Conservation (phyloP, 2,797 vertebrate species). For the Cichlasoma orientale region DNA sequence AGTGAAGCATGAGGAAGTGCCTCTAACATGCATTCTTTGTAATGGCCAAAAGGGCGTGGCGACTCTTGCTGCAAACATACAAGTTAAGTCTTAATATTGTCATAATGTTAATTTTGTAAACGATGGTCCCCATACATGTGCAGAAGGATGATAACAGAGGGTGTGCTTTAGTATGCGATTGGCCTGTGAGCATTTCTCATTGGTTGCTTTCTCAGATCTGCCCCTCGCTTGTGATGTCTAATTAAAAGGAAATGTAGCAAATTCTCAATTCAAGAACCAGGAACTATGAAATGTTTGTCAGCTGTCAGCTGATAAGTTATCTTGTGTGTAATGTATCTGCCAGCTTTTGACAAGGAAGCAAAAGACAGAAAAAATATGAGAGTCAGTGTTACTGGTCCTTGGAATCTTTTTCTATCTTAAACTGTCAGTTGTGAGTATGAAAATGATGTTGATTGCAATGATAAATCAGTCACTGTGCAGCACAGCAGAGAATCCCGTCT, state of each 20-base stretch:
- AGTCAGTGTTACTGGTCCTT: neutral
- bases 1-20: no score
- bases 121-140: neutral
- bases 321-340: neutral
- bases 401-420: neutral
- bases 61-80: no score
- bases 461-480: neutral
- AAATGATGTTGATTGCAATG: neutral
- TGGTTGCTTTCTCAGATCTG: neutral
- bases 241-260: neutral
- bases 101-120: neutral
- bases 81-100: neutral
- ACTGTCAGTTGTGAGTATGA: neutral
- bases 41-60: no score
- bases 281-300: slow-evolving; percentile 4
- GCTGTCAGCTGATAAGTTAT: neutral
- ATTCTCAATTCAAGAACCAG: neutral
- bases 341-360: neutral
- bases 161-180: neutral
- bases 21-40: no score
- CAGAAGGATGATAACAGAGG: neutral
- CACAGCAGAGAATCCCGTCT: neutral
- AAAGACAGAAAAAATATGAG: neutral
- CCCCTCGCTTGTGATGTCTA: neutral
- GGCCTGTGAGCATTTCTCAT: neutral